Evolutionary conservation across 2,888 invertebrate species (phyloP).

Genomic region (Trichogramma dendrolimi): DNA sequence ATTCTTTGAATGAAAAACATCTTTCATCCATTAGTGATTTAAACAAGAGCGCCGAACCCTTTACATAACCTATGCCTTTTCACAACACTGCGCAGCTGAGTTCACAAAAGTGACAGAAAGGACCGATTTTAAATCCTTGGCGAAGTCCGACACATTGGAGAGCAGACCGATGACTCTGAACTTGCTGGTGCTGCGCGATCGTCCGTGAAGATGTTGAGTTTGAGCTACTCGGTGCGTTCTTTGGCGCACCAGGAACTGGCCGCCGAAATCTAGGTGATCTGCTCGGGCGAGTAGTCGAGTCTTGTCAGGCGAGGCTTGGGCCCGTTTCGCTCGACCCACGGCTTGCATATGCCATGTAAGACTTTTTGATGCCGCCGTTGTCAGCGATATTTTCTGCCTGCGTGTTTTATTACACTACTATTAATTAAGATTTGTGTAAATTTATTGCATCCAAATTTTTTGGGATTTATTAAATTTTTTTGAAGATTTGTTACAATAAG

Average conservation of each 20-base stretch:
- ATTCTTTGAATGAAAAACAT: too few relatives aligned
- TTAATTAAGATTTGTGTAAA: too few relatives aligned
- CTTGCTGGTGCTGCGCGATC: slow-evolving; percentile 67
- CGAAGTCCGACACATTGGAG: slow-evolving; percentile 61
- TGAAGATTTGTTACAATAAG: too few relatives aligned
- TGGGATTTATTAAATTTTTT: too few relatives aligned
- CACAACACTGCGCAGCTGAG: too few relatives aligned
- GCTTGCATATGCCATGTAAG: slow-evolving; percentile 75
- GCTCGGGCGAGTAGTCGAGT: slow-evolving; percentile 61
- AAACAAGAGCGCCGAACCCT: too few relatives aligned
- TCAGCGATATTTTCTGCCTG: slow-evolving; percentile 95
- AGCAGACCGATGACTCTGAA: slow-evolving; percentile 63
- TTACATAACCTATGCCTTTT: too few relatives aligned
- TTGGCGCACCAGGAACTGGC: slow-evolving; percentile 61
- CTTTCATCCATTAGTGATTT: too few relatives aligned
- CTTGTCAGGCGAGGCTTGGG: slow-evolving; percentile 69
- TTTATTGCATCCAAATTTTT: too few relatives aligned
- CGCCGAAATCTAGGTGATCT: slow-evolving; percentile 20
- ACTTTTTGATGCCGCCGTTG: slow-evolving; percentile 88
- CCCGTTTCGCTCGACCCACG: slow-evolving; percentile 67
- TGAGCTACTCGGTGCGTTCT: slow-evolving; percentile 64
- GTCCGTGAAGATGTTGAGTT: slow-evolving; percentile 78
- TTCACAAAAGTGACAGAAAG: too few relatives aligned
- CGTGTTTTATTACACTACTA: slow-evolving; percentile 57
- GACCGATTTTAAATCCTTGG: slow-evolving; percentile 60